Conservation (phyloP, 2,888 invertebrate species). For the Xanthostigma xanthostigma region DNA sequence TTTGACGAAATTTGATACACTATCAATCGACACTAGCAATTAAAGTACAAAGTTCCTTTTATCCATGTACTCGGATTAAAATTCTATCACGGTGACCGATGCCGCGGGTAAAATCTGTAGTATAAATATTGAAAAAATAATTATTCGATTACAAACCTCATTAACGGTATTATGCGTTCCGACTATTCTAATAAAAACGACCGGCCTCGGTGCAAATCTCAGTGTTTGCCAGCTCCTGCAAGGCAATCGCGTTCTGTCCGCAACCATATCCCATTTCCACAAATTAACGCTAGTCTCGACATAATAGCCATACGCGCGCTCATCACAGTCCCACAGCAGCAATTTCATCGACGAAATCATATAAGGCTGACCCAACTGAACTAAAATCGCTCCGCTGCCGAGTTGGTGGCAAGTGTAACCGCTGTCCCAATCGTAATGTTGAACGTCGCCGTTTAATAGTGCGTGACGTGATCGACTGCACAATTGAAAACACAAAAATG, state of each 20-base stretch:
- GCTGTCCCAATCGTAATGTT: slow-evolving; percentile 96
- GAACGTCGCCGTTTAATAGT: slow-evolving; percentile 86
- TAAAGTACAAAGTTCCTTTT: too few species aligned
- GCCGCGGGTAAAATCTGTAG: neutral
- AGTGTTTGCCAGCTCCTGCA: slow-evolving; percentile 94
- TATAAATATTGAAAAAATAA: neutral
- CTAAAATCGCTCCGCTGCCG: slow-evolving; percentile 84
- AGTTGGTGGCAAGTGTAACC: slow-evolving; percentile 97
- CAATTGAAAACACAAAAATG: slow-evolving; percentile 3
- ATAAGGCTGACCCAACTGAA: slow-evolving; percentile 91
- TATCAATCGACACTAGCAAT: too few species aligned
- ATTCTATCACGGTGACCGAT: neutral
- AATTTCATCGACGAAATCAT: slow-evolving; percentile 79
- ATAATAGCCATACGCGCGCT: slow-evolving; percentile 88
- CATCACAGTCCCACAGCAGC: slow-evolving; percentile 94
- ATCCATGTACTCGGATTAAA: too few species aligned
- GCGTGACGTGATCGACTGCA: slow-evolving; percentile 77
- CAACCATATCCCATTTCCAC: slow-evolving; percentile 82
- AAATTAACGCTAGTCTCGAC: slow-evolving; percentile 88
- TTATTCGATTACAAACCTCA: slow-evolving; percentile 46
- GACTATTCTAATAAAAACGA: slow-evolving; percentile 87
- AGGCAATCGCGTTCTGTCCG: slow-evolving; percentile 70
- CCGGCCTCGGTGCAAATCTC: slow-evolving; percentile 66
- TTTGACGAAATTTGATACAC: too few species aligned
- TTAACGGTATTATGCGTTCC: slow-evolving; percentile 96